Conservation (phyloP, 2,113 vertebrate species). For the Platycercus adscitus region DNA sequence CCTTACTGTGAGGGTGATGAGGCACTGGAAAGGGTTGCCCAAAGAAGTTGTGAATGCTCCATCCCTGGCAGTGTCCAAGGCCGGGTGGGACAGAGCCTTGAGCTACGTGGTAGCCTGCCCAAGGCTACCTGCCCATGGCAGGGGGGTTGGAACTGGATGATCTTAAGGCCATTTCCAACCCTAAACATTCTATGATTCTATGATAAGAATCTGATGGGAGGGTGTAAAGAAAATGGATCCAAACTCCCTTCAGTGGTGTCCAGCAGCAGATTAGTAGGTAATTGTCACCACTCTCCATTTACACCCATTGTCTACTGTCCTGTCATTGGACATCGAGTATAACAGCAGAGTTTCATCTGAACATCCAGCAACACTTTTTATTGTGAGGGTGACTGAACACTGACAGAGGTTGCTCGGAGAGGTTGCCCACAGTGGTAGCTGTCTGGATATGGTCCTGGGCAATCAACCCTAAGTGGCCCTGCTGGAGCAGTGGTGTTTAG, state of each 20-base stretch:
- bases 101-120: background rate
- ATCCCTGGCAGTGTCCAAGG: background rate
- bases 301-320: fast-evolving
- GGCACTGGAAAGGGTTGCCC: background rate
- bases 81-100: background rate
- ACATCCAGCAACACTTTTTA: background rate
- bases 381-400: background rate
- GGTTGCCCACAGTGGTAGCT: background rate
- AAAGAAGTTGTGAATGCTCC: background rate
- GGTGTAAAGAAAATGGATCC: background rate
- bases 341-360: background rate
- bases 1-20: background rate
- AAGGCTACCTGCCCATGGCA: background rate
- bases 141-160: background rate
- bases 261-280: background rate
- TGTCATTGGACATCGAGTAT: background rate
- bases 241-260: background rate
- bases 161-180: background rate
- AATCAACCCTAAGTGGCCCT: fast-evolving
- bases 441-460: background rate
- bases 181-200: background rate
- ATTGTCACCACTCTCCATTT: background rate
- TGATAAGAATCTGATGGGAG: background rate
- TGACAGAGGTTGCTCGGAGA: background rate
- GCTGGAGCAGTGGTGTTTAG: background rate